Conservation (phyloP, 2,797 vertebrate species). For the Pagetopsis macropterus region DNA sequence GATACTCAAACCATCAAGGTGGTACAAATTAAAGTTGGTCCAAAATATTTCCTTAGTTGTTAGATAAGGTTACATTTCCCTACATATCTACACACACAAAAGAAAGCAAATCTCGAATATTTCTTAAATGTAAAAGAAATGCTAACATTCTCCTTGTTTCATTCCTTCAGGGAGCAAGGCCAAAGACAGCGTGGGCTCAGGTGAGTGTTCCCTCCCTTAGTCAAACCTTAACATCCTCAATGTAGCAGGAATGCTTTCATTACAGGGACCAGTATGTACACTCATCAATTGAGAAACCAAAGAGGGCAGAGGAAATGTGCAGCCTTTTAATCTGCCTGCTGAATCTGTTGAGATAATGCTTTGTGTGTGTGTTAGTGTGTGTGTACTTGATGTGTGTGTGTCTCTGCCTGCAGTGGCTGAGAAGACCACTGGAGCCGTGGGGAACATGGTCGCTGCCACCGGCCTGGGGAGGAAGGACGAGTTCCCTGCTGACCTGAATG, state of each 20-base stretch:
- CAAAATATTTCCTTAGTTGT: background rate
- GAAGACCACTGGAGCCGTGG: constrained; percentile 95
- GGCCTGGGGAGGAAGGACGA: constrained; percentile 97
- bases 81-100: background rate
- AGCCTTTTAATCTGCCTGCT: constrained; percentile 48
- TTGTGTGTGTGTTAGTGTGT: constrained; percentile 30
- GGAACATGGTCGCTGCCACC: constrained; percentile 95
- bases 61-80: background rate
- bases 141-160: constrained; percentile 25
- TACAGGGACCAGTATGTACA: background rate
- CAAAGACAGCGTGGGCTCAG: constrained; percentile 95
- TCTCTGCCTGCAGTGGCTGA: constrained; percentile 89
- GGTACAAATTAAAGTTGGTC: background rate
- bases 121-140: background rate
- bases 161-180: constrained; percentile 92
- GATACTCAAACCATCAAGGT: background rate
- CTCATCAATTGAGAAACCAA: constrained; percentile 31
- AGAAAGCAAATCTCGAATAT: background rate
- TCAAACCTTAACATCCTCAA: constrained; percentile 10
- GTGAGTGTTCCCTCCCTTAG: constrained; percentile 77
- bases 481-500: constrained; percentile 94
- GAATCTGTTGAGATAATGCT: constrained; percentile 23
- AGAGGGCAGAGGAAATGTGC: background rate
- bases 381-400: background rate
- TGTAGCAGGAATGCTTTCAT: constrained; percentile 8